Percentiles rank a stretch among this genome's conserved stretches.
phyloP scores from a whole-genome alignment of 1,140 invertebrate species.

The Prorops nasuta region DNA sequence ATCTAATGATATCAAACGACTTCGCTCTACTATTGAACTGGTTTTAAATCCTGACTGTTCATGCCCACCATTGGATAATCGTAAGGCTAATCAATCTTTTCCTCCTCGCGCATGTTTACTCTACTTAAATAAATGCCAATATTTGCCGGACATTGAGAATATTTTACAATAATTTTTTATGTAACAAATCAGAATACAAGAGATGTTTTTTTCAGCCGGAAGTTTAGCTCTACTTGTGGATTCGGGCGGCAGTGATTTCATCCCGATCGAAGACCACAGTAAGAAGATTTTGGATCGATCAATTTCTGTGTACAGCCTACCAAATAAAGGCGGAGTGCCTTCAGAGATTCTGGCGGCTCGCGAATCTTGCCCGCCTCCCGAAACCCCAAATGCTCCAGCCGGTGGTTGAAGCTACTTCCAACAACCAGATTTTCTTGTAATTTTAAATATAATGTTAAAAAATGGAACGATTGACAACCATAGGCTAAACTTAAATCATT shows the following conservation, averaged over 20 bases:
- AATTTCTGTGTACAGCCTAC: constrained; percentile 34
- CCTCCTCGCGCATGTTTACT: too few relatives aligned
- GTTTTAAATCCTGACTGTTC: constrained; percentile 36
- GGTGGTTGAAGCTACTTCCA: constrained; percentile 15
- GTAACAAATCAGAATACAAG: too few relatives aligned
- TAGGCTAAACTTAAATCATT: too few relatives aligned
- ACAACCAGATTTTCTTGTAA: too few relatives aligned
- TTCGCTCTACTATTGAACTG: constrained; percentile 36
- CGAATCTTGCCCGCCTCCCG: constrained; percentile 16
- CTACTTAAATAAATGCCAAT: too few relatives aligned
- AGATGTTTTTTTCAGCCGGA: constrained; percentile 34
- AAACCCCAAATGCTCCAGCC: constrained; percentile 2
- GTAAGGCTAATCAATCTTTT: too few relatives aligned
- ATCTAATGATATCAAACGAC: constrained; percentile 19
- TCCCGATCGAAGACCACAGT: constrained; percentile 20
- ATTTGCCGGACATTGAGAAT: too few relatives aligned
- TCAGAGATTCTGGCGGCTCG: constrained; percentile 24
- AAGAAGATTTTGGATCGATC: constrained; percentile 27
- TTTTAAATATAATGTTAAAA: too few relatives aligned
- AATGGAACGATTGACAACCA: too few relatives aligned
- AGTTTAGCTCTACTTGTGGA: constrained; percentile 39
- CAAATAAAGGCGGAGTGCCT: constrained; percentile 23
- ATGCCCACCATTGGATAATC: constrained; percentile 40
- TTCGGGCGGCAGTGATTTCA: constrained; percentile 25
- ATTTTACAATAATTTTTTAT: constrained; percentile 8